A percentile compares a stretch with the other conserved stretches of the same genome.
phyloP scores from a whole-genome alignment of 2,888 invertebrate genomes.

The Agonopterix heracliana region DNA sequence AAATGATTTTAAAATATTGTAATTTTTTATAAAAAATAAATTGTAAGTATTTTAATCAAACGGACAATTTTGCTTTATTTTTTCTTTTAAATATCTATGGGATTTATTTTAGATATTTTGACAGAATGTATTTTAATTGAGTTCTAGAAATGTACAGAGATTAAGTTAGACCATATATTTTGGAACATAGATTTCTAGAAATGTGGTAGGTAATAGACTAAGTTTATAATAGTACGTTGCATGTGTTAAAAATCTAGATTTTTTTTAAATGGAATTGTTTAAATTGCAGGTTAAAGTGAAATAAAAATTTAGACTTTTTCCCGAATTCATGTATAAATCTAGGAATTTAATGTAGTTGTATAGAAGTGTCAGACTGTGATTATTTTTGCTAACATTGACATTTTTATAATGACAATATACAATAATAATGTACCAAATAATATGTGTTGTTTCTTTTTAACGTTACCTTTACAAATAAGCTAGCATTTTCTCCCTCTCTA shows the following conservation, averaged over 20 bases:
- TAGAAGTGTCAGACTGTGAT: constrained; percentile 73
- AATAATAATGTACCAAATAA: constrained; percentile 70
- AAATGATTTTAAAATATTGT: constrained; percentile 9
- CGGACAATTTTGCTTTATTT: constrained; percentile 7
- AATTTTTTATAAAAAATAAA: constrained; percentile 6
- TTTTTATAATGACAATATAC: constrained; percentile 74
- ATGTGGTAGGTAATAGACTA: constrained; percentile 13
- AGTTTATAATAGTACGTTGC: constrained; percentile 21
- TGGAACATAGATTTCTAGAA: constrained; percentile 14
- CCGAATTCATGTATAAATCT: constrained; percentile 15
- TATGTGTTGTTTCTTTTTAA: constrained; percentile 15
- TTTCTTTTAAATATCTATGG: constrained; percentile 2
- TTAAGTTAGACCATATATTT: constrained; percentile 24
- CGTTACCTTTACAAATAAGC: too few species aligned
- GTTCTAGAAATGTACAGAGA: constrained; percentile 27
- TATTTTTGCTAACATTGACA: constrained; percentile 76
- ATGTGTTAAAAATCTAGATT: constrained; percentile 20
- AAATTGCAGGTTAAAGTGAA: constrained; percentile 1
- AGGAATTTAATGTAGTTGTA: constrained; percentile 22
- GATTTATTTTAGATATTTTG: constrained; percentile 5
- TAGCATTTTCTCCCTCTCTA: too few species aligned
- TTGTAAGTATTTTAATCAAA: constrained; percentile 10
- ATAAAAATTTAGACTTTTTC: constrained; percentile 7
- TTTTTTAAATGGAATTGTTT: constrained; percentile 12
- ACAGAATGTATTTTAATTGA: constrained; percentile 8